Evolutionary conservation across 2,888 invertebrate genomes (phyloP), one percentile per base, ranked within the genome.

Genomic region (Leucoptera coffeella): DNA sequence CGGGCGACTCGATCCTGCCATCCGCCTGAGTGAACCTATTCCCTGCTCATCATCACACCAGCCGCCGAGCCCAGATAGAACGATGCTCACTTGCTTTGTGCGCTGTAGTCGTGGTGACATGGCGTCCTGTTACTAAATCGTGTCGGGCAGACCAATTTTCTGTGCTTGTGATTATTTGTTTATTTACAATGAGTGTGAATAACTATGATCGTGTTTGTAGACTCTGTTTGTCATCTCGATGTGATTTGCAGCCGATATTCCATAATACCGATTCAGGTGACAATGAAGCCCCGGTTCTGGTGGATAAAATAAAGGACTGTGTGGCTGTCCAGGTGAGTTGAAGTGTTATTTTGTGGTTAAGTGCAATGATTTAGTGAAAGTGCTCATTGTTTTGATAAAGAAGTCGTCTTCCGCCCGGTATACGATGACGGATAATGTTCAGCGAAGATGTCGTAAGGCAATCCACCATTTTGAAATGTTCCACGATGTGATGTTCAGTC

Each of bases 241-340:
- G 73, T 51, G 73, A 74, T 49, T 73, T 71, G 55, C 67, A 71
- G 47, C 75, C 77, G 50, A 75, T 78, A 47, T 77, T 77, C 56
- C 67, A 60, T 53, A 60, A 61, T 53, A 65, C 61, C 71, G 67
- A 65, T 64, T 59, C 61, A 52, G 64, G 61, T 60, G 64, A 61
- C 50, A 49, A 60, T 50, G 69, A 69, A 48, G 51, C 73, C 54
- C 47, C 55, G 56, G 55, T 71, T 47, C 64, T 82, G 41, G 75
- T 69, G 34, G 69, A 69, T 36, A 80, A 77, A 71, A 82, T 83
- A 49, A 72, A 72, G 47, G 72, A 73, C 45, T 78, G 75, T 45
- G 64, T 83, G 38, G 72, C 78, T 31, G 74, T 83, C 35, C 74
- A 82, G 77, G 83, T 82, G 61, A 51, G 76, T 62, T 49, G 43